Conservation (phyloP, 1,140 invertebrate species). For the Temnothorax longispinosus region DNA sequence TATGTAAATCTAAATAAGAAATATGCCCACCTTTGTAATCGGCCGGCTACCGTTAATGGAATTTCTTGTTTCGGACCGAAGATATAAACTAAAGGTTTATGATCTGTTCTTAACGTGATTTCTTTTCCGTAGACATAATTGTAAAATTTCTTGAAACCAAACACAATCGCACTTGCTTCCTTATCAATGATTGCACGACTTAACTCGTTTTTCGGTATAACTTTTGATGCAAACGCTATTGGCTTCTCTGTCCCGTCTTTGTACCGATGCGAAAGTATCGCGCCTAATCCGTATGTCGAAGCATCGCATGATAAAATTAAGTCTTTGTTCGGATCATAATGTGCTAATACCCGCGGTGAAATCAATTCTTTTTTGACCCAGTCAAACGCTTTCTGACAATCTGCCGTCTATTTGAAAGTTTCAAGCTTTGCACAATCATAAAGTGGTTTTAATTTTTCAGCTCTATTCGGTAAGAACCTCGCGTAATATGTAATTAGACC, state of each 20-base stretch:
- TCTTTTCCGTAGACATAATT: neutral
- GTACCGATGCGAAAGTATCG: neutral
- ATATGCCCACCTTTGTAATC: neutral
- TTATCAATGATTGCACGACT: neutral
- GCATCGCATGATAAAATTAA: neutral
- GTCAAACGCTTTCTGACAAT: neutral
- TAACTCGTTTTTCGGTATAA: neutral
- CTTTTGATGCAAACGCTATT: neutral
- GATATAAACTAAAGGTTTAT: neutral
- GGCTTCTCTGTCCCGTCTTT: neutral
- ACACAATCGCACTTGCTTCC: neutral
- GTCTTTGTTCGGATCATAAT: neutral
- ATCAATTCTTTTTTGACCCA: neutral
- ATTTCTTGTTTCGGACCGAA: neutral
- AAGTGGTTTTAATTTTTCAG: slow-evolving; percentile 31
- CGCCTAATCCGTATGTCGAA: neutral
- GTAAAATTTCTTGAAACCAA: neutral
- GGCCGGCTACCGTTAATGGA: neutral
- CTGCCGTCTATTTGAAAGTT: neutral
- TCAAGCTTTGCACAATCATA: slow-evolving; percentile 1
- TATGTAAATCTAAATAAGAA: neutral
- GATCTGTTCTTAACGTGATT: neutral
- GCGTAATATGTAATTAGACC: slow-evolving; percentile 58
- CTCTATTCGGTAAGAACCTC: slow-evolving; percentile 50
- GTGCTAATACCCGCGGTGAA: neutral